These are phyloP conservation scores for Hirtodrosophila cameraria DNA, from an alignment of 2,888 invertebrate species.

Conservation along the genomic window DNA sequence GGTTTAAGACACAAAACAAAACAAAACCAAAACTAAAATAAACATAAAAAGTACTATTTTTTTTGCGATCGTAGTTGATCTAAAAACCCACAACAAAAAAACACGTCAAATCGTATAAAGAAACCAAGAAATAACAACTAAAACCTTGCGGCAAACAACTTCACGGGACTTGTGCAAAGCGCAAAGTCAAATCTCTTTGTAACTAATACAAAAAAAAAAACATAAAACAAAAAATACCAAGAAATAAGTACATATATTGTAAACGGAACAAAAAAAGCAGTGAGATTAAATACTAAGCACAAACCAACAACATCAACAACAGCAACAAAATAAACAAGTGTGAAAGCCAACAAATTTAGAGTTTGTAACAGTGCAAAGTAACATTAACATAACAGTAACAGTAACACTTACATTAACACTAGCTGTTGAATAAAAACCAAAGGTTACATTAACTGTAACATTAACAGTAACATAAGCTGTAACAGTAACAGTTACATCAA, in stretches of 20 bases:
- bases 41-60: constrained; percentile 62
- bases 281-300: constrained; percentile 80
- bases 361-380: constrained; percentile 4
- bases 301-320: constrained; percentile 38
- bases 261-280: constrained; percentile 72
- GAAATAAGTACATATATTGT: constrained; percentile 57
- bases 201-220: constrained; percentile 44
- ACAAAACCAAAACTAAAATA: constrained; percentile 32
- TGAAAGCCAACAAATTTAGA: constrained; percentile 5
- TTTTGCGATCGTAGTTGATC: constrained; percentile 81
- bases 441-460: constrained; percentile 36
- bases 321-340: constrained; percentile 11
- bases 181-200: constrained; percentile 81
- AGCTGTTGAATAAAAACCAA: too few species aligned
- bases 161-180: constrained; percentile 83
- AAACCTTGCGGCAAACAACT: constrained; percentile 51
- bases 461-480: constrained; percentile 9
- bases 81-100: constrained; percentile 66
- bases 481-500: constrained; percentile 32
- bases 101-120: constrained; percentile 16
- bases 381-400: constrained; percentile 16
- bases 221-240: constrained; percentile 47
- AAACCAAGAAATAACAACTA: constrained; percentile 22
- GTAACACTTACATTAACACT: constrained; percentile 16
- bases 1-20: constrained; percentile 49